Conservation (phyloP, 2,888 invertebrate genomes). For the Trissolcus japonicus region DNA sequence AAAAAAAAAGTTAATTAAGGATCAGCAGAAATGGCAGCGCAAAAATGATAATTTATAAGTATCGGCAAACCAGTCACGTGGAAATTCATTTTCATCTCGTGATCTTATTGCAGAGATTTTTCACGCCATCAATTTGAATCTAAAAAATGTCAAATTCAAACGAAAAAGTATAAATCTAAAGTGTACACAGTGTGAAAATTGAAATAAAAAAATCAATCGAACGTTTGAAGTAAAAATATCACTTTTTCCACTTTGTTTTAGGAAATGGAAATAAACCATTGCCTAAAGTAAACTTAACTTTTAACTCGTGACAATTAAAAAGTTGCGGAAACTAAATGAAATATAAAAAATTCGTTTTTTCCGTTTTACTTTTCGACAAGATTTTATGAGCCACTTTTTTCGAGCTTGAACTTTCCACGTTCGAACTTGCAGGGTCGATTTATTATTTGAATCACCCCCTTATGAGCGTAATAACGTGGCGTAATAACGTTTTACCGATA, state of each 20-base stretch:
- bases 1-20: conserved; percentile 1
- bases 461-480: conserved; percentile 15
- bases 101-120: too few relatives aligned
- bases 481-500: conserved; percentile 21
- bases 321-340: neutral
- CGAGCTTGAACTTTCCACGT: conserved; percentile 6
- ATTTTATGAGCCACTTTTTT: neutral
- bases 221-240: neutral
- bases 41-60: conserved; percentile 6
- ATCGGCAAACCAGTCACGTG: too few relatives aligned
- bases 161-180: too few relatives aligned
- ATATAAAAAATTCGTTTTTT: neutral
- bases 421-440: conserved; percentile 8
- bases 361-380: neutral
- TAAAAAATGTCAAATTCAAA: too few relatives aligned
- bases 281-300: too few relatives aligned
- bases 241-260: neutral
- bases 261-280: neutral
- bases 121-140: too few relatives aligned
- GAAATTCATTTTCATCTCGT: too few relatives aligned
- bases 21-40: neutral
- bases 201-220: neutral
- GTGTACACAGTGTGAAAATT: neutral
- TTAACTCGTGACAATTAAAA: neutral
- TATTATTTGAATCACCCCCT: conserved; percentile 13